A percentile compares a stretch with the other conserved stretches of the same genome.
phyloP scores from a whole-genome alignment of 2,888 invertebrate species.

The Cheilosia soror region DNA sequence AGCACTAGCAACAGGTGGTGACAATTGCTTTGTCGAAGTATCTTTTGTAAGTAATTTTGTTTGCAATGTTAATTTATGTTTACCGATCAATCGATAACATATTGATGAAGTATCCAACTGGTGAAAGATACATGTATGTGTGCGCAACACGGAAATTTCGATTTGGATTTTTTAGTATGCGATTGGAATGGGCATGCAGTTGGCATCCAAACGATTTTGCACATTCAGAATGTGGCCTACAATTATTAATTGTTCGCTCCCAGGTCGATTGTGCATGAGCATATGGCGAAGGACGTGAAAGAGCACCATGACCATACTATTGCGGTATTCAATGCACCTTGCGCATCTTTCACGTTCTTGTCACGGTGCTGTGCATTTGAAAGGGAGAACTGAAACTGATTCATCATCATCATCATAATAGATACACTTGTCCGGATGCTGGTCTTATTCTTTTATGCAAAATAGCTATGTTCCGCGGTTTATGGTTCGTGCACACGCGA shows the following conservation, averaged over 20 bases:
- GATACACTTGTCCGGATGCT: neutral
- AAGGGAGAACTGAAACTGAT: slow-evolving; percentile 17
- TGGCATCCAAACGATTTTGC: neutral
- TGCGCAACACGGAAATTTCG: slow-evolving; percentile 12
- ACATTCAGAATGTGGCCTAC: neutral
- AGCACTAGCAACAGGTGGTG: slow-evolving; percentile 48
- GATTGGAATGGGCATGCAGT: neutral
- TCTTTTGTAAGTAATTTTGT: slow-evolving; percentile 39
- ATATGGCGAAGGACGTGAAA: neutral
- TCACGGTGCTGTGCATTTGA: slow-evolving; percentile 53
- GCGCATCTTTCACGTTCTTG: slow-evolving; percentile 2
- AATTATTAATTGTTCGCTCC: slow-evolving; percentile 11
- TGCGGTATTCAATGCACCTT: neutral
- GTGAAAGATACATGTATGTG: neutral
- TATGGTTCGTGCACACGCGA: slow-evolving; percentile 36
- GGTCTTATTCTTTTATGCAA: slow-evolving; percentile 40
- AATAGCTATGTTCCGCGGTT: slow-evolving; percentile 30
- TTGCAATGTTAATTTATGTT: slow-evolving; percentile 18
- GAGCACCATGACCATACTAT: neutral
- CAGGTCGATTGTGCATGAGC: neutral
- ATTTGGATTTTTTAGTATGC: no score
- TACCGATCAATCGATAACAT: slow-evolving; percentile 20
- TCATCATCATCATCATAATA: slow-evolving; percentile 26
- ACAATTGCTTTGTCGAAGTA: slow-evolving; percentile 7
- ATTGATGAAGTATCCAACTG: neutral